Evolutionary conservation across 2,113 vertebrate genomes (phyloP).

Genomic region (Steatornis caripensis): DNA sequence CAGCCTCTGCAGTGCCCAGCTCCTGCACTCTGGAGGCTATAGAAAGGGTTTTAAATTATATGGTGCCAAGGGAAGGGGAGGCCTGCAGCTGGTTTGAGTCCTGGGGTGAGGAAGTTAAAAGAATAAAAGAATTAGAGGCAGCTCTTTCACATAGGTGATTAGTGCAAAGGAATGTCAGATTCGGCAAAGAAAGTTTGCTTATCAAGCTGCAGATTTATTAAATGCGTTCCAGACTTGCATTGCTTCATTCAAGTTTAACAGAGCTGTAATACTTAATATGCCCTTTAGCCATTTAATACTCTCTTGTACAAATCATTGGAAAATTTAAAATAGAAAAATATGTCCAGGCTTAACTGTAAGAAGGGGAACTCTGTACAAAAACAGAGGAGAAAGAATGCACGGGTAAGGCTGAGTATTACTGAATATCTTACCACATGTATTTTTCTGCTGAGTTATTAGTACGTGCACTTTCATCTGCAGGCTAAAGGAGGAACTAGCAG

Average conservation of each 20-base stretch:
- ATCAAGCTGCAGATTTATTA: slow-evolving; percentile 26
- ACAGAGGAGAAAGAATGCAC: slow-evolving; percentile 52
- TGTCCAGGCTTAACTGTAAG: slow-evolving; percentile 42
- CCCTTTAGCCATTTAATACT: slow-evolving; percentile 38
- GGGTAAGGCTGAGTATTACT: slow-evolving; percentile 22
- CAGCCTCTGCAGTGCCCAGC: fast-evolving
- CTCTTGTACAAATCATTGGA: slow-evolving; percentile 56
- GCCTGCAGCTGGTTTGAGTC: background rate
- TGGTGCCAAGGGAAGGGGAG: background rate
- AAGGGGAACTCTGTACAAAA: slow-evolving; percentile 30
- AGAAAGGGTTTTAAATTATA: background rate
- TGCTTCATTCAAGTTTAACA: slow-evolving; percentile 35
- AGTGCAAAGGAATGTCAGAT: slow-evolving; percentile 22
- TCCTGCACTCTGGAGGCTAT: background rate
- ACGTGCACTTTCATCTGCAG: background rate
- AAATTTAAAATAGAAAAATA: slow-evolving; percentile 63
- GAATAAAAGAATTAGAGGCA: slow-evolving; percentile 11
- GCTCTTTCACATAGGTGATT: slow-evolving; percentile 10
- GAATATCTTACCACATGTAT: slow-evolving; percentile 42
- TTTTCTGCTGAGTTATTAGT: slow-evolving; percentile 28
- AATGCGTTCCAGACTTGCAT: slow-evolving; percentile 21
- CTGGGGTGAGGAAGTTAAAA: background rate
- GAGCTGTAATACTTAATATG: slow-evolving; percentile 26
- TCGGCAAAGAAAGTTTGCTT: background rate
- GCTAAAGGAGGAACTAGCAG: slow-evolving; percentile 19